Evolutionary conservation across 2,888 invertebrate genomes (phyloP).

Genomic region (Melieria picta): DNA sequence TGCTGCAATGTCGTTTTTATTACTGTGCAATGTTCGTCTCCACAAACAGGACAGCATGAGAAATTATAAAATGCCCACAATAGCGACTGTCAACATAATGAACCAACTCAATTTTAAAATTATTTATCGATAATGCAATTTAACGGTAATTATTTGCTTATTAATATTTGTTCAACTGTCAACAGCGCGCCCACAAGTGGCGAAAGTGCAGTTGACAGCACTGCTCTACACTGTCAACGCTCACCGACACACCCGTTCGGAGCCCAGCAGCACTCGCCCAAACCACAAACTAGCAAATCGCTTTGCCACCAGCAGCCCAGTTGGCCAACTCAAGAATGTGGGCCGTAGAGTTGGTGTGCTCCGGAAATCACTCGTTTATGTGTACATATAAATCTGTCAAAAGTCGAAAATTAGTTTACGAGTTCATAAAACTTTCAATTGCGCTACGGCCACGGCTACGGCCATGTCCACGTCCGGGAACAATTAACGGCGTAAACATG

Average conservation of each 20-base stretch:
- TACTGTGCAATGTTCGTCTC: not conserved
- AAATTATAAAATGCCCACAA: slow-evolving; percentile 15
- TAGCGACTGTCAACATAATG: slow-evolving; percentile 40
- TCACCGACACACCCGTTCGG: too few species aligned
- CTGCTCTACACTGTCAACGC: not conserved
- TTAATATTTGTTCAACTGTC: slow-evolving; percentile 11
- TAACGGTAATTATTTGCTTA: slow-evolving; percentile 58
- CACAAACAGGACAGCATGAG: not conserved
- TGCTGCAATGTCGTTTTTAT: not conserved
- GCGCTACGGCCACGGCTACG: not conserved
- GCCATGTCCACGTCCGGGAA: not conserved
- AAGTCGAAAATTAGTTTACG: not conserved
- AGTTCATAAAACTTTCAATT: not conserved
- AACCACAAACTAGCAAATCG: too few species aligned
- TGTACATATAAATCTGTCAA: not conserved
- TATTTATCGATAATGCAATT: slow-evolving; percentile 62
- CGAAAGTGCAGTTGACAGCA: too few species aligned
- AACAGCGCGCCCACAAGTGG: not conserved
- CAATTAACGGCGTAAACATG: not conserved
- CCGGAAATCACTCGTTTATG: too few species aligned
- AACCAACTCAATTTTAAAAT: slow-evolving; percentile 56
- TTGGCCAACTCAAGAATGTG: too few species aligned
- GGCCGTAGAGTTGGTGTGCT: too few species aligned
- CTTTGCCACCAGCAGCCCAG: too few species aligned
- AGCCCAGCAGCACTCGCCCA: too few species aligned